phyloP scores from a whole-genome alignment of 1,140 invertebrate genomes.

The Mactra quadrangularis region DNA sequence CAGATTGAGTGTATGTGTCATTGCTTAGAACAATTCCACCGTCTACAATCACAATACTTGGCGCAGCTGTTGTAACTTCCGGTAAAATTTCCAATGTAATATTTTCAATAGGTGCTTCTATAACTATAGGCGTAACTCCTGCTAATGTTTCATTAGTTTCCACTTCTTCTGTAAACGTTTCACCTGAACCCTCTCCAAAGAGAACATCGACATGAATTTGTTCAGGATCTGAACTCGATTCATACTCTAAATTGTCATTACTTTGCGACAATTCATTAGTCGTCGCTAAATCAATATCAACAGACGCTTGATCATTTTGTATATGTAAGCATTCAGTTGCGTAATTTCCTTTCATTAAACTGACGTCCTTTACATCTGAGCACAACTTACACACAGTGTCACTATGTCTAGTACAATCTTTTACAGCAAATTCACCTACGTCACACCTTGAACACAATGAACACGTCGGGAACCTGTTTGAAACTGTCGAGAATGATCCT shows the following conservation, averaged over 20 bases:
- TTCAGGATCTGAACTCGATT: neutral
- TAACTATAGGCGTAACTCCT: neutral
- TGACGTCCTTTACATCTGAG: constrained; percentile 14
- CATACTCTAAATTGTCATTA: neutral
- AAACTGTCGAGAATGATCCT: constrained; percentile 25
- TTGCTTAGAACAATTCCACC: neutral
- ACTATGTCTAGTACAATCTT: constrained; percentile 40
- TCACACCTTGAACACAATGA: constrained; percentile 41
- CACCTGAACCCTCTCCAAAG: constrained; percentile 46
- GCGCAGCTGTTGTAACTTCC: neutral
- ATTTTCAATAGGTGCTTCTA: constrained; percentile 25
- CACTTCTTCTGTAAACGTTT: constrained; percentile 11
- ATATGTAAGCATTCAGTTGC: constrained; percentile 16
- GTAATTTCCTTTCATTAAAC: neutral
- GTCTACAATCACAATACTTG: neutral
- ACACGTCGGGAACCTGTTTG: constrained; percentile 30
- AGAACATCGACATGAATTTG: neutral
- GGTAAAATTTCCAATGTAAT: constrained; percentile 30
- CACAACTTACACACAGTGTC: constrained; percentile 50
- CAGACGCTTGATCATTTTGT: constrained; percentile 30
- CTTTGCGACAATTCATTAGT: neutral
- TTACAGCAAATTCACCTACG: constrained; percentile 35
- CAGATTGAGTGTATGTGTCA: neutral
- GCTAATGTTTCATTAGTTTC: neutral
- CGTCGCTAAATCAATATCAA: neutral